Evolutionary conservation across 2,797 vertebrate genomes (phyloP), one percentile per base, ranked within the genome.

Genomic region (Lagothrix lagotricha): DNA sequence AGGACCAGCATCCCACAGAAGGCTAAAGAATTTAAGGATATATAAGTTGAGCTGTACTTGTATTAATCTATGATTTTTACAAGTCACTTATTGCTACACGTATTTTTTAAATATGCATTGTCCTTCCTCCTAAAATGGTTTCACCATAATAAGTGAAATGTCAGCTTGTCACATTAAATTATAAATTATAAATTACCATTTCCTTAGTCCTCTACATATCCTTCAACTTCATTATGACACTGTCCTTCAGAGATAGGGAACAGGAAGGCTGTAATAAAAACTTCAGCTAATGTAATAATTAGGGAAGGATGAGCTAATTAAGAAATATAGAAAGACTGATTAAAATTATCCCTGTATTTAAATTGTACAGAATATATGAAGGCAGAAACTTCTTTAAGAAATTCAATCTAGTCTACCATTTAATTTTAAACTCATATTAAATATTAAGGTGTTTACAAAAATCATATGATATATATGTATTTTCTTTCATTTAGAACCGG

Each of bases 101-200:
- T 75, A 10, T 82, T 94, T 58, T 46, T 2, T 4, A 84, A 94
- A 41, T 88, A 7, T 64, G 39, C 82, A 15, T 30, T 91, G 19
- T 44, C 70, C 5, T 89, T 88, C 82, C 19, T 52, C 36, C 81
- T 28, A 50, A 96, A 28, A 67, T 88, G 50, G n/a, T 88, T 84
- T 96, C 92, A 92, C 57, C 36, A 44, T 41, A 95, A 50, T 76
- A 98, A 98, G 92, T 70, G 10, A 98, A 94, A 87, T 95, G 67
- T 88, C 95, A 96, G 20, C 46, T 95, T 98, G 93, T 95, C 96
- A 96, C 11, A 64, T 61, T 92, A 94, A 96, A 96, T 96, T 83
- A 91, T 70, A 92, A 97, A 90, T 95, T 95, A 90, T 83, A 52
- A 88, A 85, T 94, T 94, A 85, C 33, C 50, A 39, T 97, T 36